These are phyloP conservation scores for Yponomeuta evonymella DNA, from an alignment of 2,888 invertebrate genomes.

Conservation along the genomic window DNA sequence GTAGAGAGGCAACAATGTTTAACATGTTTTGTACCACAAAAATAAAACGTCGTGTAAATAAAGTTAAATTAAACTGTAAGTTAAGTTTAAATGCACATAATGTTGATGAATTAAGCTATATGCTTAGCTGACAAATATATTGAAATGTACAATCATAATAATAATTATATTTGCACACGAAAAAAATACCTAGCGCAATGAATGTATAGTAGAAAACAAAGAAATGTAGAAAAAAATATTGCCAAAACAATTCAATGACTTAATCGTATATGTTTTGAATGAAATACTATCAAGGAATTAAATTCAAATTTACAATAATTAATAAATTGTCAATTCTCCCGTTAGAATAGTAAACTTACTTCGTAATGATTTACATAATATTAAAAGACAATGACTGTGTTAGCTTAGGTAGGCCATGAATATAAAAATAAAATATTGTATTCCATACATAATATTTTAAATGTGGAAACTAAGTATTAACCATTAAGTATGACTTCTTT, in stretches of 20 bases:
- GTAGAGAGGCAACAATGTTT: constrained; percentile 37
- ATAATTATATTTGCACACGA: constrained; percentile 32
- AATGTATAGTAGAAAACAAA: constrained; percentile 21
- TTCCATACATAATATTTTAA: background rate
- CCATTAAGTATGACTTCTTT: background rate
- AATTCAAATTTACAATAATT: background rate
- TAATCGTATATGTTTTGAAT: background rate
- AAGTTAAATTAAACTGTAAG: constrained; percentile 11
- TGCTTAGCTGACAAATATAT: constrained; percentile 44
- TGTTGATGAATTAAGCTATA: constrained; percentile 26
- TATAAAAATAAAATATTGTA: background rate
- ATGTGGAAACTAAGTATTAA: background rate
- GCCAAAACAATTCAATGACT: constrained; percentile 28
- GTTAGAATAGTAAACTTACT: background rate
- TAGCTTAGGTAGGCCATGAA: constrained; percentile 1
- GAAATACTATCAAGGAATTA: constrained; percentile 6
- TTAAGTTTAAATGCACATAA: constrained; percentile 31
- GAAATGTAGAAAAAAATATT: constrained; percentile 28
- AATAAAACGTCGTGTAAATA: constrained; percentile 26
- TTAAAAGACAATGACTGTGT: constrained; percentile 4
- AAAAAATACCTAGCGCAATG: constrained; percentile 32
- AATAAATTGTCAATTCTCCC: background rate
- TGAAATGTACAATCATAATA: constrained; percentile 30
- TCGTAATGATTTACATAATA: background rate
- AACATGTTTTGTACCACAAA: constrained; percentile 57